Percentiles rank a stretch among this genome's conserved stretches.
These are phyloP conservation scores for Euplagia quadripunctaria DNA, from an alignment of 2,888 invertebrate species.

Conservation along the genomic window DNA sequence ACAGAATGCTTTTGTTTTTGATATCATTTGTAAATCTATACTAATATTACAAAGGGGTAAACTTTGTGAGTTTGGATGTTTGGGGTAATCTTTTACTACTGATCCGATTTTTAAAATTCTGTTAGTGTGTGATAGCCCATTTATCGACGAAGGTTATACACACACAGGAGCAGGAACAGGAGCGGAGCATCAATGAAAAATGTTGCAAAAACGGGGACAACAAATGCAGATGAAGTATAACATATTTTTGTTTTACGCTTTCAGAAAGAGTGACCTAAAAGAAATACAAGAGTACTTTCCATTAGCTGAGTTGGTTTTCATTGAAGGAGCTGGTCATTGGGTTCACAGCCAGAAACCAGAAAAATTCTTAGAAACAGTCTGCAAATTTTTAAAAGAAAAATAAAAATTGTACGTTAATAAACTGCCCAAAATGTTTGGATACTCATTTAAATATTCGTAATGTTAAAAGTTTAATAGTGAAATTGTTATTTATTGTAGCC, in stretches of 20 bases:
- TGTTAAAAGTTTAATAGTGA: constrained; percentile 7
- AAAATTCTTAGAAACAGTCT: constrained; percentile 90
- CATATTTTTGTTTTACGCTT: constrained; percentile 25
- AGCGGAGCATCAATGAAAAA: too few relatives aligned
- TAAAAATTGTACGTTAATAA: constrained; percentile 43
- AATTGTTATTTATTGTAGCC: constrained; percentile 1
- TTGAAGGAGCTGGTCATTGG: constrained; percentile 96
- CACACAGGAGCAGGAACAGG: too few relatives aligned
- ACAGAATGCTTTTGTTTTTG: too few relatives aligned
- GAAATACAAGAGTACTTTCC: constrained; percentile 92
- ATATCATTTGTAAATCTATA: too few relatives aligned
- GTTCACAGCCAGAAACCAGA: constrained; percentile 96
- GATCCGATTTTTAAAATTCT: too few relatives aligned
- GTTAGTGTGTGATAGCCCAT: too few relatives aligned
- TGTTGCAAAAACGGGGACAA: too few relatives aligned
- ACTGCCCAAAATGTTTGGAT: constrained; percentile 54
- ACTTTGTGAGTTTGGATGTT: too few relatives aligned
- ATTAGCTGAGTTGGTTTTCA: constrained; percentile 89
- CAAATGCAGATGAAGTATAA: too few relatives aligned
- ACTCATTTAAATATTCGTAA: constrained; percentile 26
- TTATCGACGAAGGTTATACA: too few relatives aligned
- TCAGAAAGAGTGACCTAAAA: constrained; percentile 86
- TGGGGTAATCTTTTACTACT: too few relatives aligned
- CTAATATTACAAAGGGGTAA: too few relatives aligned
- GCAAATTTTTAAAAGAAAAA: constrained; percentile 88